phyloP scores from a whole-genome alignment of 2,113 vertebrate species.

The Patagioenas fasciata region DNA sequence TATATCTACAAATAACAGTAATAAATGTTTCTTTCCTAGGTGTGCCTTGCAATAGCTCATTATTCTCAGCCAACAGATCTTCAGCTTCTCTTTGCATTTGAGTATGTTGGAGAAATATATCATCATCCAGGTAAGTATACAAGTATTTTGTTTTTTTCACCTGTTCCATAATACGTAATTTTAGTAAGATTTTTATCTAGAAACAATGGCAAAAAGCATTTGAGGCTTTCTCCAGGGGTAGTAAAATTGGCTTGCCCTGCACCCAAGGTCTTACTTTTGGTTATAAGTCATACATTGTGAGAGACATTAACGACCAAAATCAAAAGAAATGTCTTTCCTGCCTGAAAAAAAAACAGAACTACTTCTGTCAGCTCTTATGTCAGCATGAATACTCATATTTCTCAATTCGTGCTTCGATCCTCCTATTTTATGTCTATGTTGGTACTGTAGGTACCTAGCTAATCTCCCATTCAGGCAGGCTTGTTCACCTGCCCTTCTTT shows the following conservation, averaged over 20 bases:
- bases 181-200: not conserved
- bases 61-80: slow-evolving; percentile 96
- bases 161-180: not conserved
- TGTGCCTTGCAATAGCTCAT: slow-evolving; percentile 97
- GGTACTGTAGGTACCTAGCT: slow-evolving; percentile 25
- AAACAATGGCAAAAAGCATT: slow-evolving; percentile 12
- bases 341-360: slow-evolving; percentile 9
- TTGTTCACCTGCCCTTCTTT: slow-evolving; percentile 62
- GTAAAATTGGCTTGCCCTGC: not conserved
- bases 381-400: slow-evolving; percentile 27
- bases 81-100: slow-evolving; percentile 97
- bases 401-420: not conserved
- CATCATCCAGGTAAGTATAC: slow-evolving; percentile 86
- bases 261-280: not conserved
- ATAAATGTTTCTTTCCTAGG: slow-evolving; percentile 76
- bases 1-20: not conserved
- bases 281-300: not conserved
- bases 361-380: not conserved
- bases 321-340: not conserved
- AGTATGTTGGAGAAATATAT: slow-evolving; percentile 90
- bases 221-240: slow-evolving; percentile 30
- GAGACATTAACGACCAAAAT: not conserved
- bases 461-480: slow-evolving; percentile 59
- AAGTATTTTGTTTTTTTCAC: not conserved
- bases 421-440: slow-evolving; percentile 15